Evolutionary conservation across 2,113 vertebrate genomes (phyloP).

Genomic region (Leptosomus discolor): DNA sequence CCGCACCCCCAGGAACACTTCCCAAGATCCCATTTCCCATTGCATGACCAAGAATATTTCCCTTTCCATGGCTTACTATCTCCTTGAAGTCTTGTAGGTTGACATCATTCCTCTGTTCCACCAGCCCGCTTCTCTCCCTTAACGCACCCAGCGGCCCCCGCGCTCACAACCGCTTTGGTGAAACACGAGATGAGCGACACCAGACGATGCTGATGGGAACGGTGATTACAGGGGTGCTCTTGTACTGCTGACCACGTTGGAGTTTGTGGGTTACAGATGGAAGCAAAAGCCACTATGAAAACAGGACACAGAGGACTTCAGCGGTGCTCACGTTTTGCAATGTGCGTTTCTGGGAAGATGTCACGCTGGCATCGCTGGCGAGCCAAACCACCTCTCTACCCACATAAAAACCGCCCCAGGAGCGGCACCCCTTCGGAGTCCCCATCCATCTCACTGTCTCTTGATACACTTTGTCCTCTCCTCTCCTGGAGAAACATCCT

Average conservation of each 20-base stretch:
- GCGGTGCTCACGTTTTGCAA: not conserved
- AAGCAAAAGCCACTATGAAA: not conserved
- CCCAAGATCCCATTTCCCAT: not conserved
- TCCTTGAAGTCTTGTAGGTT: not conserved
- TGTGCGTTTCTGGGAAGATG: not conserved
- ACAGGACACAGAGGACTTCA: not conserved
- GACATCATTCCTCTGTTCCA: not conserved
- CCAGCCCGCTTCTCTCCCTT: not conserved
- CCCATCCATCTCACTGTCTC: not conserved
- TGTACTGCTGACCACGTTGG: not conserved
- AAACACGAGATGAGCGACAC: fast-evolving
- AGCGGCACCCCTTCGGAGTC: not conserved
- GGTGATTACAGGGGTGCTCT: not conserved
- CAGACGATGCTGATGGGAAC: not conserved
- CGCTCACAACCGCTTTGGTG: not conserved
- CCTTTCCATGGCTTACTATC: not conserved
- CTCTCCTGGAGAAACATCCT: not conserved
- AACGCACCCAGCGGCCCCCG: not conserved
- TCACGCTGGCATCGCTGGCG: fast-evolving
- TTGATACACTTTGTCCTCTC: not conserved
- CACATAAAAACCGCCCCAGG: not conserved
- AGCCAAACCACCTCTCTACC: not conserved
- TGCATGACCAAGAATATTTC: not conserved
- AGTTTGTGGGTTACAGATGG: not conserved
- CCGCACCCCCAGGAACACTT: not conserved